Evolutionary conservation across 2,888 invertebrate genomes (phyloP), one percentile per base, ranked within the genome.

Genomic region (Trissolcus japonicus): DNA sequence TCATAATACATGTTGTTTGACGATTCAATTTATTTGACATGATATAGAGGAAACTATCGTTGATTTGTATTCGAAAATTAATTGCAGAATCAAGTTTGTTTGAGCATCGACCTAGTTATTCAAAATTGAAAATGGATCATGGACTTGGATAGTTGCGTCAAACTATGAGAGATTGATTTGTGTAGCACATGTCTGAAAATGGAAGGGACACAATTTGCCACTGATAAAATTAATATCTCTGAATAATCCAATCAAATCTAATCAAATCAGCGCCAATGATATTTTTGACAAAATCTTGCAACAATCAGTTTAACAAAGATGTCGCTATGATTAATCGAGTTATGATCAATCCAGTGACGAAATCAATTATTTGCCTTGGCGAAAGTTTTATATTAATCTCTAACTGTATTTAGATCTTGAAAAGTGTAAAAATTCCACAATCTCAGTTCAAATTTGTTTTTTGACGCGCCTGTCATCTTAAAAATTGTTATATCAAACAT

Each of bases 161-260:
- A 16, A 16, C 46, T 16, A 46, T 46, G 14, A 16, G n/a, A 46
- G n/a, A 16, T 46, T 46, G 14, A 46, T 46, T 16, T 16, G 16
- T 14, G 35, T 9, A 11, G 46, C 4, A 46, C 11, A 51, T 13
- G 19, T 51, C 51, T 16, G 13, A 16, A 51, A 19, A 19, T 19
- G 17, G 21, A 51, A 51, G 13, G 13, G 51, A 51, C 13, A 17
- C 51, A 51, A 51, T 51, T 17, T 19, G 54, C 25, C 19, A 46
- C 29, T n/a, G 16, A n/a, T 25, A 54, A 54, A 25, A 54, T 25
- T 25, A 54, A 21, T 54, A 19, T 54, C 54, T 25, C 13, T 19
- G 54, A 54, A 54, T 54, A 54, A 54, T 54, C 54, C 13, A 54
- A 29, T 21, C 13, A 14, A 25, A 54, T 29, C 21, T 6, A 25